Evolutionary conservation across 1,140 invertebrate genomes (phyloP), one percentile per base, ranked within the genome.

Genomic region (Coenobita brevimanus): DNA sequence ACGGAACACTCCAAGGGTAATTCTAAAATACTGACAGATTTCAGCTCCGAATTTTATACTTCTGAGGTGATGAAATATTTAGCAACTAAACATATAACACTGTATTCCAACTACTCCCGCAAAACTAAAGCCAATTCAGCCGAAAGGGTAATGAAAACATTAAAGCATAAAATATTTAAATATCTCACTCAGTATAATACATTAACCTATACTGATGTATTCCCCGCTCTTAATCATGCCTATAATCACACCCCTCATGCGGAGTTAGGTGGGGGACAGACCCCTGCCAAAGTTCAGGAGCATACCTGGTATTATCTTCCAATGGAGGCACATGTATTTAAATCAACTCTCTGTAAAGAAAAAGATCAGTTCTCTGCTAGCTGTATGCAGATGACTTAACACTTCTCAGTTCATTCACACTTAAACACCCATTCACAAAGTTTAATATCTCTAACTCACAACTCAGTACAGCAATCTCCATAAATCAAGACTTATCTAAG

Each of bases 91-190:
- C 17, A 33, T 3, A 54, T 79, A 50, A 79, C 43, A n/a, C 24
- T 79, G 1, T 79, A 79, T 27, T 79, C 46, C 24, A 79, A 79
- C n/a, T 79, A 54, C 30, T 79, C 76, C 2, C 73, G 76, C 3
- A 46, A 79, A 50, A 79, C 8, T 15, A 79, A 79, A 27, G 76
- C 76, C 8, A 79, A 46, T 79, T 79, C 54, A 3, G 46, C 76
- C 1, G 76, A 79, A 50, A 50, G 76, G 50, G 76, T 79, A 3
- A 54, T 57, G 24, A 46, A 54, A 24, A 79, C 76, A 30, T 43
- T 79, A 79, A 79, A 79, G 24, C 8, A 43, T n/a, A 57, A 79
- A 54, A 8, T 78, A 79, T 50, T 50, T 24, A 79, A 79, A 79
- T 79, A 79, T 27, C 43, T 79, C 8, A 79, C 76, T 0, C 41